Base-by-base conservation (phyloP, 2,888 invertebrate genomes). In the Hedya salicella region DNA sequence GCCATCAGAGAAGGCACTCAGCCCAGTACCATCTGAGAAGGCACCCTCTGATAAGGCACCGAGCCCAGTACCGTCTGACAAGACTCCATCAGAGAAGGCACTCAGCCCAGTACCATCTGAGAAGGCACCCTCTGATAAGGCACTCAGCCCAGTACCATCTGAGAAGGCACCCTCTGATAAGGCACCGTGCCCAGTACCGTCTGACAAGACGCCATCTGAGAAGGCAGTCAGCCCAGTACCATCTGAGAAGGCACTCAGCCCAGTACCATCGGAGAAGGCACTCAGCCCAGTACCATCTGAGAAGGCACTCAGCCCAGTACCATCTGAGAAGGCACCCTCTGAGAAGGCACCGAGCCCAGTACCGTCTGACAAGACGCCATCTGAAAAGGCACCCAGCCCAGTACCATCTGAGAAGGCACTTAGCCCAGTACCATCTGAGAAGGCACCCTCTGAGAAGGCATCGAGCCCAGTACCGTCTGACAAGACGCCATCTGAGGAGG, bases 321-420 rank as follows among this genome's bases (percentile, higher is more conserved):
- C 1, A 6, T 50, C 30, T 0, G 42, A 52, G 1, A 50, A 42
- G 3, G 40, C n/a, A 25, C 1, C 16, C 0, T 25, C 3, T 3
- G 25, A 25, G 6, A 4, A n/a, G 13, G 53, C 25, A 3, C 25
- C 25, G 3, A 62, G 30, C 17, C 30, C 13, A 16, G 19, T 67
- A 5, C 69, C 50, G 6, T 64, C 13, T 64, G 68, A 70, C 65
- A 72, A 14, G 11, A n/a, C 25, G 0, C 6, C 16, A 13, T 62
- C 50, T 11, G 59, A 48, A 0, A 48, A 49, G 0, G 49, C 30
- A 9, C 50, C 57, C 0, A 69, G 67, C 19, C 62, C 40, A 5
- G 52, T 14, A 49, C 25, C 25, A 25, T 25, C 25, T 25, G 25
- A 25, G 6, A 4, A 6, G 6, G 25, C 25, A 1, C 9, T 25